Percentiles rank a stretch among this genome's conserved stretches.
These are phyloP conservation scores for Dasyornis broadbenti DNA, from an alignment of 2,113 vertebrate species.

Conservation along the genomic window DNA sequence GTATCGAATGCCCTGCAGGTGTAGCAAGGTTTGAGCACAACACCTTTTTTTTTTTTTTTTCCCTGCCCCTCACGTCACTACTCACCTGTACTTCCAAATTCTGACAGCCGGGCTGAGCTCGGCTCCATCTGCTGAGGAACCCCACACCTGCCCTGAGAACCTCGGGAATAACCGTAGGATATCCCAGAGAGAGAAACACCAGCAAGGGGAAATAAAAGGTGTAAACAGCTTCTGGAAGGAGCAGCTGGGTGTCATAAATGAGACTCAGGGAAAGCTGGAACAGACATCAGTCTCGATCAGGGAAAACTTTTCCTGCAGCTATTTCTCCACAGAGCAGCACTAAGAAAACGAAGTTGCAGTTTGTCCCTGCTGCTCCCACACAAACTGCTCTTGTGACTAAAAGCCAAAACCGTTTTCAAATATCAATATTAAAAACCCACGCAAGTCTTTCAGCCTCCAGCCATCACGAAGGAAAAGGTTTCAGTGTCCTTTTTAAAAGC, in stretches of 20 bases:
- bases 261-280: background rate
- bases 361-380: background rate
- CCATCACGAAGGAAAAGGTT: rapidly evolving
- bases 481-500: background rate
- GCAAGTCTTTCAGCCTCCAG: background rate
- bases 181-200: rapidly evolving
- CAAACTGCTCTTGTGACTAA: background rate
- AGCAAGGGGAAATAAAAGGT: background rate
- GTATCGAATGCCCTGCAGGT: background rate
- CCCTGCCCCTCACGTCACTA: rapidly evolving
- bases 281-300: background rate
- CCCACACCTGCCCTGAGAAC: background rate
- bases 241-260: background rate
- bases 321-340: background rate
- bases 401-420: background rate
- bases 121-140: background rate
- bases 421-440: background rate
- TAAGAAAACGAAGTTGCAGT: background rate
- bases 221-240: background rate
- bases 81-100: background rate
- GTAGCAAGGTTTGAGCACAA: background rate
- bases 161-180: background rate
- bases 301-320: background rate
- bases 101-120: background rate
- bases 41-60: background rate